These are phyloP conservation scores for Arge pagana DNA, from an alignment of 2,888 invertebrate species.

Conservation along the genomic window DNA sequence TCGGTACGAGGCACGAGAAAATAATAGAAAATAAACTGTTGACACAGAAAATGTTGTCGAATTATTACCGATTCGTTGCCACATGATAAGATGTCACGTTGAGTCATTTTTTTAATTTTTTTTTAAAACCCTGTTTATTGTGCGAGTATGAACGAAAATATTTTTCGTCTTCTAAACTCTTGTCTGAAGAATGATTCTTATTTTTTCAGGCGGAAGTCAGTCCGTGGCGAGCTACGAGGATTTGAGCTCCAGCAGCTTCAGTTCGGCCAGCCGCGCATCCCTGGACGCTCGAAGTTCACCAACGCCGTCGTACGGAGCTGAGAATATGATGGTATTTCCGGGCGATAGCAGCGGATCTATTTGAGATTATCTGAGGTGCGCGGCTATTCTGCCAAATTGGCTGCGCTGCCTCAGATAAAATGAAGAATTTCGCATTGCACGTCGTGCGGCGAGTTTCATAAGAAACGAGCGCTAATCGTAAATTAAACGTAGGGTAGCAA, in stretches of 20 bases:
- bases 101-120: no score
- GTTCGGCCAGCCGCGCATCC: conserved; percentile 79
- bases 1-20: conserved; percentile 25
- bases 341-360: conserved; percentile 76
- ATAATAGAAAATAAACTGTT: conserved; percentile 22
- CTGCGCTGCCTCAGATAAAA: conserved; percentile 51
- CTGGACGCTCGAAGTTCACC: conserved; percentile 73
- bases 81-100: no score
- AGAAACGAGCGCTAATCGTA: no score
- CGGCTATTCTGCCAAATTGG: conserved; percentile 47
- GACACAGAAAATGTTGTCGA: background rate
- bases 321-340: conserved; percentile 78
- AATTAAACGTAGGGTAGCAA: no score
- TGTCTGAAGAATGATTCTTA: no score
- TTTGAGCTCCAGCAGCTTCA: conserved; percentile 82
- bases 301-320: conserved; percentile 75
- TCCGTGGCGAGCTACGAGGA: conserved; percentile 72
- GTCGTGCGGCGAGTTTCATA: background rate
- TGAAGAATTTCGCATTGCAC: background rate
- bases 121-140: no score
- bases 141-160: no score
- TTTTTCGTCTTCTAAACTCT: no score
- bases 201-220: conserved; percentile 62
- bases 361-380: conserved; percentile 56
- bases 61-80: background rate